These are phyloP conservation scores for Saccostrea cuccullata DNA, from an alignment of 1,140 invertebrate species.

Conservation along the genomic window DNA sequence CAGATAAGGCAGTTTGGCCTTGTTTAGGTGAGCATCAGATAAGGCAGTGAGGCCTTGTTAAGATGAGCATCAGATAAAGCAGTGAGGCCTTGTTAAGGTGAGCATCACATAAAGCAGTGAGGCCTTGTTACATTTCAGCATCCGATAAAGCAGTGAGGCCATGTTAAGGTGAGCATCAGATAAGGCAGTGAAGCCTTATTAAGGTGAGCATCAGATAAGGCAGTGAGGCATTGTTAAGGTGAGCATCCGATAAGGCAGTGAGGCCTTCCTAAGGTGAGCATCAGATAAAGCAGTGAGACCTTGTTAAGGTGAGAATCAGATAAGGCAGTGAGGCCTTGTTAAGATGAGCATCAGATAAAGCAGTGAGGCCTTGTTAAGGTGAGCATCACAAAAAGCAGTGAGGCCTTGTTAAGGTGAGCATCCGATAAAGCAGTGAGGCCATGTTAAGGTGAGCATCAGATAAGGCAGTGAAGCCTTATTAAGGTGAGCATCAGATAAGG, in stretches of 20 bases:
- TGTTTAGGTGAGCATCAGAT: neutral
- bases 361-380: too few relatives aligned
- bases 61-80: too few relatives aligned
- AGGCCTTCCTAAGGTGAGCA: conserved; percentile 85
- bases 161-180: too few relatives aligned
- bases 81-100: too few relatives aligned
- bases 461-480: too few relatives aligned
- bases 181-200: too few relatives aligned
- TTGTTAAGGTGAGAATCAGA: conserved; percentile 88
- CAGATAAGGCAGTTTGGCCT: neutral
- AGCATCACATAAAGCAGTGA: too few relatives aligned
- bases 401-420: conserved; percentile 90
- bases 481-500: too few relatives aligned
- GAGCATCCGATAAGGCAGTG: neutral
- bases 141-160: too few relatives aligned
- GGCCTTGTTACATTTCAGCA: neutral
- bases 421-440: neutral
- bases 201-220: too few relatives aligned
- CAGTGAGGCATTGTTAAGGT: neutral
- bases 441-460: neutral
- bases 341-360: conserved; percentile 81
- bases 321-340: conserved; percentile 90
- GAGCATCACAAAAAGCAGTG: too few relatives aligned
- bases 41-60: too few relatives aligned
- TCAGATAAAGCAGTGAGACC: conserved; percentile 86